These are phyloP conservation scores for Eupithecia pulchellata DNA, from an alignment of 2,888 invertebrate genomes.

Conservation along the genomic window DNA sequence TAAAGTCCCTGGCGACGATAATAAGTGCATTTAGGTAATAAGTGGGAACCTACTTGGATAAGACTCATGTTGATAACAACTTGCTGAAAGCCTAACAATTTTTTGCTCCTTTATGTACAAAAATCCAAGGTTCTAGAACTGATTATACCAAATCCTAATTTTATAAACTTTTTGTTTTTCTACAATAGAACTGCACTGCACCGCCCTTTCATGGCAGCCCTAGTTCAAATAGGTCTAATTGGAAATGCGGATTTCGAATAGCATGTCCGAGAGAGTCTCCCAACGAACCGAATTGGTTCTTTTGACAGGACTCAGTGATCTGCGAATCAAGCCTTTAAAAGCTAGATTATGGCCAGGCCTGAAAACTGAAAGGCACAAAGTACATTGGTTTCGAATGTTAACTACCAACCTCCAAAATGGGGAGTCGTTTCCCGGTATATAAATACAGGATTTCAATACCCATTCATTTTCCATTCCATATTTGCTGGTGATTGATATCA, in stretches of 20 bases:
- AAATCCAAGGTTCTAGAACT: too few relatives aligned
- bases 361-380: constrained; percentile 4
- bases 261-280: constrained; percentile 41
- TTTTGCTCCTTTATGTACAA: too few relatives aligned
- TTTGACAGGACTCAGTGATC: constrained; percentile 43
- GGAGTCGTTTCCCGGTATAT: not conserved
- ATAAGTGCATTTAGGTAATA: too few relatives aligned
- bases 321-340: constrained; percentile 16
- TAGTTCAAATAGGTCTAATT: constrained; percentile 65
- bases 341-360: not conserved
- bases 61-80: too few relatives aligned
- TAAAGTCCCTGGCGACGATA: too few relatives aligned
- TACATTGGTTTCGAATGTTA: not conserved
- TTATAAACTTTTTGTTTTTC: too few relatives aligned
- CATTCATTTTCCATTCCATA: not conserved
- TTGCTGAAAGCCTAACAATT: too few relatives aligned
- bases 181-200: too few relatives aligned
- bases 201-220: constrained; percentile 16
- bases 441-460: not conserved
- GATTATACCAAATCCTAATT: too few relatives aligned
- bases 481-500: not conserved
- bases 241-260: constrained; percentile 63
- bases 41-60: too few relatives aligned
- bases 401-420: not conserved
- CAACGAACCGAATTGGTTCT: constrained; percentile 40